Evolutionary conservation across 2,113 vertebrate genomes (phyloP), one percentile per base, ranked within the genome.

Genomic region (Dicerorhinus sumatrensis): DNA sequence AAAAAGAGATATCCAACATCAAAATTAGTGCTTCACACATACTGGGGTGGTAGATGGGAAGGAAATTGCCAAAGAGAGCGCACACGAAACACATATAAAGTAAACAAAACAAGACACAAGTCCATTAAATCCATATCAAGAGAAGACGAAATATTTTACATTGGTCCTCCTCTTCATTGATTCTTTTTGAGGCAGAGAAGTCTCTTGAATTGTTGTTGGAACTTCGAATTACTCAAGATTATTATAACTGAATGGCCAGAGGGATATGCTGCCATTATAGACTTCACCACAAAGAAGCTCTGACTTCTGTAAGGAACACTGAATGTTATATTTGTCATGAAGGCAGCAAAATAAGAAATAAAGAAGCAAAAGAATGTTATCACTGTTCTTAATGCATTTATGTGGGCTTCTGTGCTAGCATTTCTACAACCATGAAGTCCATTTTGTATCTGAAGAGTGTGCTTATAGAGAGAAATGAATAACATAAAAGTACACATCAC

Each of bases 321-420:
- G 94, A 82, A 89, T 9, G 96, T 96, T 96, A 97, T 82, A 84
- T 96, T 98, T 42, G 39, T 13, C 90, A 73, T 76, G 69, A 97
- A 98, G 58, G 97, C 86, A 39, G 89, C 60, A 90, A 97, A 97
- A 82, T 96, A 97, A 96, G 97, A 96, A 83, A 97, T 67, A 97
- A 97, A 91, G 48, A 97, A 98, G 54, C 93, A 77, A 63, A 97
- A 76, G 69, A 97, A 98, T 20, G 51, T 77, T 48, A 95, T 25
- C 31, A 98, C 92, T 51, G 65, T 89, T 95, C 65, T 95, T 91
- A 97, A 12, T 72, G 90, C 72, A 73, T 72, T 98, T 92, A 97
- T 62, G 65, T 93, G 79, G 54, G 76, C 93, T 91, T 96, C 80
- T 72, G 48, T 93, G 63, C 33, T 96, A 85, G 72, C 36, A 23